phyloP scores from a whole-genome alignment of 2,113 vertebrate species.

The Muscicapa adusta region DNA sequence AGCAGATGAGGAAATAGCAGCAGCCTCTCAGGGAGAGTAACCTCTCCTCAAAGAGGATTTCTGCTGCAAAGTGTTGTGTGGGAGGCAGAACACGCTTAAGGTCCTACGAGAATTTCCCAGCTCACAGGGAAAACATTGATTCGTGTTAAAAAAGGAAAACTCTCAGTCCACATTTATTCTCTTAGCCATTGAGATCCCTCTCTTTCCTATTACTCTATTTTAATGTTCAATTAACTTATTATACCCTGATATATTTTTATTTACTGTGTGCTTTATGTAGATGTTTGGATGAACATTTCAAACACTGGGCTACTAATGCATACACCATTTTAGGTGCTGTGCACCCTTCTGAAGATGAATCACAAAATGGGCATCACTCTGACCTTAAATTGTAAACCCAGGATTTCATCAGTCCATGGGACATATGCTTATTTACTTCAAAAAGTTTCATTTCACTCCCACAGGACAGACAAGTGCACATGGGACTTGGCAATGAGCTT shows the following conservation, averaged over 20 bases:
- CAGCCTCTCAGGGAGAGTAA: neutral
- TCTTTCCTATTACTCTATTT: neutral
- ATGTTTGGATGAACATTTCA: neutral
- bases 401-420: neutral
- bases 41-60: neutral
- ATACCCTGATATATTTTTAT: neutral
- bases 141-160: neutral
- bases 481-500: neutral
- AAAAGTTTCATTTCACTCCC: neutral
- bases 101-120: constrained; percentile 4
- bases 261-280: neutral
- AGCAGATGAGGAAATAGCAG: neutral
- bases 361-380: neutral
- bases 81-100: neutral
- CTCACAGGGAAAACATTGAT: neutral
- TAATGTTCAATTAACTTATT: neutral
- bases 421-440: neutral
- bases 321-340: neutral
- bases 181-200: neutral
- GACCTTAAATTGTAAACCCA: neutral
- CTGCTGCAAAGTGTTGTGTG: neutral
- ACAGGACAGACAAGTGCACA: neutral
- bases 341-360: neutral
- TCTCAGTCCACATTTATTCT: neutral
- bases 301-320: neutral